These are phyloP conservation scores for Dreissena polymorpha DNA, from an alignment of 1,140 invertebrate genomes.

Conservation along the genomic window DNA sequence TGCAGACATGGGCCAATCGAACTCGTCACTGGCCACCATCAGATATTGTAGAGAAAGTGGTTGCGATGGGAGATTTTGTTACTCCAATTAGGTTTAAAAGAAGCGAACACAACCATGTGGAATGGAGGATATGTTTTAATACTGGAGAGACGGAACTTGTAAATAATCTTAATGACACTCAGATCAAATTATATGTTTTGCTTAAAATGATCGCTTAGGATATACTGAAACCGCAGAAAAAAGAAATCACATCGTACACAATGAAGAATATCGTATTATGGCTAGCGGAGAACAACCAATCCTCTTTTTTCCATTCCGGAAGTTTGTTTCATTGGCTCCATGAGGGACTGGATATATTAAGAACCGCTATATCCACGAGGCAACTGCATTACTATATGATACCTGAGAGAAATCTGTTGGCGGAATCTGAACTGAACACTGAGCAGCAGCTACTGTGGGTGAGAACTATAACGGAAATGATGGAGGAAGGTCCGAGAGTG, in stretches of 20 bases:
- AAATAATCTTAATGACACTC: background rate
- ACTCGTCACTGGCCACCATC: background rate
- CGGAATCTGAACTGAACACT: too few relatives aligned
- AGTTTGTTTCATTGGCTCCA: background rate
- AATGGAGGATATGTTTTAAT: slow-evolving; percentile 23
- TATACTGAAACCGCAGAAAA: background rate
- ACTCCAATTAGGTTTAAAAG: slow-evolving; percentile 14
- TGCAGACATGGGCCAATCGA: background rate
- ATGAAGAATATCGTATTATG: slow-evolving; percentile 16
- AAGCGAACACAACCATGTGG: background rate
- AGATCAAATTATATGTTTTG: background rate
- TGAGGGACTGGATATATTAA: background rate
- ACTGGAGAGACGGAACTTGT: slow-evolving; percentile 3
- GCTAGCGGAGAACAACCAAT: slow-evolving; percentile 6
- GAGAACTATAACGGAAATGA: too few relatives aligned
- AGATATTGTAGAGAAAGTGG: background rate
- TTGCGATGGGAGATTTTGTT: background rate
- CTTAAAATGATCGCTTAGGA: slow-evolving; percentile 3
- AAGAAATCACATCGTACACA: slow-evolving; percentile 10
- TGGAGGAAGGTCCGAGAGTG: too few relatives aligned
- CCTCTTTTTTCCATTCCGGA: background rate
- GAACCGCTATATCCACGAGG: background rate
- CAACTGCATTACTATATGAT: slow-evolving; percentile 6
- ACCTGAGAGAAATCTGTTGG: background rate
- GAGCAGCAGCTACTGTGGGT: too few relatives aligned